Evolutionary conservation across 2,113 vertebrate genomes (phyloP).

Genomic region (Chitala chitala): DNA sequence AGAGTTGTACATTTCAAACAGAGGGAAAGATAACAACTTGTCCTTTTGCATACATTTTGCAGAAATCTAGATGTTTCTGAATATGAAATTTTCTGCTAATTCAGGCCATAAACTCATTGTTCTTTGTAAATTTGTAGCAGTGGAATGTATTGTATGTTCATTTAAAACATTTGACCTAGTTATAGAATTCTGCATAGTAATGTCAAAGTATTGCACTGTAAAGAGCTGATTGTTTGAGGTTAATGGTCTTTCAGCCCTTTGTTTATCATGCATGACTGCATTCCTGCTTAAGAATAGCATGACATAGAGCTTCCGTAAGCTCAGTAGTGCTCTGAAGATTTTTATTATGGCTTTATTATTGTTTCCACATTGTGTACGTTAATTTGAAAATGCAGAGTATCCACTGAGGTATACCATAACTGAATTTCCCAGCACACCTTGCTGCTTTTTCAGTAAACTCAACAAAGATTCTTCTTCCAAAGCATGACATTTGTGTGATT

Average conservation of each 20-base stretch:
- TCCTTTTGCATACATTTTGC: not conserved
- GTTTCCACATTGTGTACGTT: constrained; percentile 65
- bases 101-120: constrained; percentile 43
- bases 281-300: constrained; percentile 39
- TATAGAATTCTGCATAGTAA: constrained; percentile 45
- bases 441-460: not conserved
- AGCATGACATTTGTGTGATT: not conserved
- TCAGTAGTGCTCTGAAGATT: constrained; percentile 57
- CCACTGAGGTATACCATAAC: constrained; percentile 61
- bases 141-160: constrained; percentile 6
- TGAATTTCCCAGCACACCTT: constrained; percentile 32
- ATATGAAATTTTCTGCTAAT: not conserved
- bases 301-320: constrained; percentile 51
- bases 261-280: constrained; percentile 60
- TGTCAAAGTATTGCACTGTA: constrained; percentile 59
- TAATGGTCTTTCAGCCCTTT: constrained; percentile 63
- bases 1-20: constrained; percentile 45
- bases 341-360: constrained; percentile 64
- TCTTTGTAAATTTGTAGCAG: not conserved
- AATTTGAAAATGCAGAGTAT: constrained; percentile 72
- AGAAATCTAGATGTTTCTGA: not conserved
- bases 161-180: constrained; percentile 58
- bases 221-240: constrained; percentile 68
- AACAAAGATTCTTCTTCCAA: not conserved
- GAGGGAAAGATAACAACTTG: constrained; percentile 27